phyloP scores from a whole-genome alignment of 2,113 vertebrate species.

The Pardalotus punctatus region DNA sequence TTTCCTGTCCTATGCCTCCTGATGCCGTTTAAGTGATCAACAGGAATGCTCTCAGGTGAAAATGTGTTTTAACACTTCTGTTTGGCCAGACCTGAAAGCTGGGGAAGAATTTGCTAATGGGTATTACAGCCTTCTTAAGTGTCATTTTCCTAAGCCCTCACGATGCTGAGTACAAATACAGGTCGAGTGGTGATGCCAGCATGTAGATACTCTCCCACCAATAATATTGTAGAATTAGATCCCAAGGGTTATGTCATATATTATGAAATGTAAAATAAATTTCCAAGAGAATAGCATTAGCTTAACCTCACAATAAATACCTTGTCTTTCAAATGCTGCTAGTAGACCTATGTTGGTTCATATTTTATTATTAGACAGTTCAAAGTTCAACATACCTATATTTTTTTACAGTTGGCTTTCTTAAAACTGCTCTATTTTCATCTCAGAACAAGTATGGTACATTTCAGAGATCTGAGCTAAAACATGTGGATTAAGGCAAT shows the following conservation, averaged over 20 bases:
- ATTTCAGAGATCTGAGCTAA: background rate
- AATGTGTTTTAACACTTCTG: slow-evolving; percentile 56
- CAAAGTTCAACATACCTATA: background rate
- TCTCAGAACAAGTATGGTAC: background rate
- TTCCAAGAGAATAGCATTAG: background rate
- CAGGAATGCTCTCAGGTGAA: background rate
- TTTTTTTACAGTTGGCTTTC: background rate
- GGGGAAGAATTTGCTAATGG: slow-evolving; percentile 26
- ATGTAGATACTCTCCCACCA: background rate
- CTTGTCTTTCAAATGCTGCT: background rate
- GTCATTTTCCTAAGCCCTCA: background rate
- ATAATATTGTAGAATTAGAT: background rate
- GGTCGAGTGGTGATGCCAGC: background rate
- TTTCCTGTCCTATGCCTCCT: background rate
- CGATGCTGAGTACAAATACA: background rate
- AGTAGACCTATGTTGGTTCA: background rate
- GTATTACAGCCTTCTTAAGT: background rate
- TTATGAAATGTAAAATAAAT: background rate
- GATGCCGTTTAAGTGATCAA: slow-evolving; percentile 1
- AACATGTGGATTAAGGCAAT: slow-evolving; percentile 37
- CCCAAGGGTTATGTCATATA: background rate
- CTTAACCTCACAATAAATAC: background rate
- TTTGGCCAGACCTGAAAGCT: slow-evolving; percentile 35
- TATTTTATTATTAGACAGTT: background rate
- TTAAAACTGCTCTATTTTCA: background rate